Percentiles rank a stretch among this genome's conserved stretches.
Evolutionary conservation across 2,797 vertebrate species (phyloP).

Genomic region (Prionace glauca): DNA sequence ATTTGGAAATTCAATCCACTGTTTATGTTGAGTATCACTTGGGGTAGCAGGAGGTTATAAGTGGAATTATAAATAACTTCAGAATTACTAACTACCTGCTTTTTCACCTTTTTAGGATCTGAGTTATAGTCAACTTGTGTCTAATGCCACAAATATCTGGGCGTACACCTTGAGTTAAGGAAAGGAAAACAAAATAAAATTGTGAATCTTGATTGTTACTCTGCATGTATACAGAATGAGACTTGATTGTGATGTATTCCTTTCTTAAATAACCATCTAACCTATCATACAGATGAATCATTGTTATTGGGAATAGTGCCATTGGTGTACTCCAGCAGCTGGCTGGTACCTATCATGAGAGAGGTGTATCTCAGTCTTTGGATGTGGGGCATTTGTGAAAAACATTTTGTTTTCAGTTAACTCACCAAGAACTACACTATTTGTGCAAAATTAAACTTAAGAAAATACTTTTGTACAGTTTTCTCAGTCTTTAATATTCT

Average conservation of each 20-base stretch:
- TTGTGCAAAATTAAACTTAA: too few species aligned
- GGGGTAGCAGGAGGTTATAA: not conserved
- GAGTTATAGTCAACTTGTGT: not conserved
- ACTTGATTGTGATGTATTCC: not conserved
- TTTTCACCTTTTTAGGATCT: not conserved
- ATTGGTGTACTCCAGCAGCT: not conserved
- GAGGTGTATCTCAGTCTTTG: too few species aligned
- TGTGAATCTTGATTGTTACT: not conserved
- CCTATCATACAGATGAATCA: not conserved
- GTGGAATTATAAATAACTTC: not conserved
- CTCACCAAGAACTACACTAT: too few species aligned
- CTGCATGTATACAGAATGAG: not conserved
- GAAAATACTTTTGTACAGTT: too few species aligned
- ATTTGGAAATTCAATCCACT: not conserved
- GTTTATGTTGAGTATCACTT: not conserved
- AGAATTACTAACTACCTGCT: not conserved
- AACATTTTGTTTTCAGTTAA: too few species aligned
- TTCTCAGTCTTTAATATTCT: too few species aligned
- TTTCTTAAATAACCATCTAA: not conserved
- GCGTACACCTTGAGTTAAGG: not conserved
- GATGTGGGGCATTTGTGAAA: too few species aligned
- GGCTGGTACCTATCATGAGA: too few species aligned
- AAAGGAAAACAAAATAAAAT: not conserved
- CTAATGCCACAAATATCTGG: not conserved
- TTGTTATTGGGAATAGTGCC: not conserved